These are phyloP conservation scores for Lysiphlebus fabarum DNA, from an alignment of 1,140 invertebrate species.

Conservation along the genomic window DNA sequence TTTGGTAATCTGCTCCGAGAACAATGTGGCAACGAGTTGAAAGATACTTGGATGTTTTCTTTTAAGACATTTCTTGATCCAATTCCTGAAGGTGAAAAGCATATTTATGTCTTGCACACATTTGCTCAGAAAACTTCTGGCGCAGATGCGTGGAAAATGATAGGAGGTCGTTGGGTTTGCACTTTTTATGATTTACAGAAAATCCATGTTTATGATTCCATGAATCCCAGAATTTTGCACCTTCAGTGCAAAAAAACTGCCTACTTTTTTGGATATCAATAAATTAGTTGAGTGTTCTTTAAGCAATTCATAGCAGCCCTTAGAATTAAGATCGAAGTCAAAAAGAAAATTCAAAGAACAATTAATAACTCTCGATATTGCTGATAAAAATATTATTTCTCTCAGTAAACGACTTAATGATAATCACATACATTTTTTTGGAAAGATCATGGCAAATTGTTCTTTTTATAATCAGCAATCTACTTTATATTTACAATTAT, in stretches of 20 bases:
- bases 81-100: background rate
- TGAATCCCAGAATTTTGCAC: background rate
- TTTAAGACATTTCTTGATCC: background rate
- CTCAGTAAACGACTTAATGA: background rate
- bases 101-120: slow-evolving; percentile 1
- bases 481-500: background rate
- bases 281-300: too few species aligned
- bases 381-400: background rate
- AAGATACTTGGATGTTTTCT: slow-evolving; percentile 1
- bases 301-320: too few species aligned
- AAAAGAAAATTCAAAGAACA: background rate
- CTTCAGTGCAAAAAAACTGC: background rate
- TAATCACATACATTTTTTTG: background rate
- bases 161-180: slow-evolving; percentile 10
- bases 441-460: background rate
- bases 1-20: slow-evolving; percentile 4
- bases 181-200: slow-evolving; percentile 13
- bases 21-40: background rate
- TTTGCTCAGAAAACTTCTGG: background rate
- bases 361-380: too few species aligned
- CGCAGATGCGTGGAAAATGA: slow-evolving; percentile 2
- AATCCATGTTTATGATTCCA: slow-evolving; percentile 19
- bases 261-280: too few species aligned
- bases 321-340: too few species aligned
- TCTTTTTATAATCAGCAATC: background rate